A percentile compares a stretch with the other conserved stretches of the same genome.
Conservation (phyloP, 2,797 vertebrate species). For the Spheniscus humboldti region DNA sequence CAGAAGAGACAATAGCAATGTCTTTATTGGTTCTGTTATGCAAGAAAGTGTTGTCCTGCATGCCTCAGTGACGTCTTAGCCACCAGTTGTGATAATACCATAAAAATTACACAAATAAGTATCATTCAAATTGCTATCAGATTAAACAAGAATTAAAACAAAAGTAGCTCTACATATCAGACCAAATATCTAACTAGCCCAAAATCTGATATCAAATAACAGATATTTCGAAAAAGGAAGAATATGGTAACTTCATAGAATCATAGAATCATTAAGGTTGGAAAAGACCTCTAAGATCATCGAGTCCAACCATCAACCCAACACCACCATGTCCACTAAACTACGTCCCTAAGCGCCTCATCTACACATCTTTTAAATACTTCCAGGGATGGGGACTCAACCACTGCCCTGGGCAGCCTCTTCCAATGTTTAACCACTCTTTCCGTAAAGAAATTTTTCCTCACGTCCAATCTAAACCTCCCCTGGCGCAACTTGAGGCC, state of each 20-base stretch:
- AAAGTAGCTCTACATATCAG: neutral
- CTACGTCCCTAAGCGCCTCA: too few relatives aligned
- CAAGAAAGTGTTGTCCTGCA: neutral
- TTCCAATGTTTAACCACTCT: too few relatives aligned
- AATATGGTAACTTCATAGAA: neutral
- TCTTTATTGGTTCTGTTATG: neutral
- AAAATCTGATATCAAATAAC: neutral
- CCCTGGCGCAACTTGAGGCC: too few relatives aligned
- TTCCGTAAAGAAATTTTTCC: too few relatives aligned
- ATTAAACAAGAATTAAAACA: neutral
- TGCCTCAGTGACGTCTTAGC: neutral
- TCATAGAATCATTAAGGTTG: too few relatives aligned
- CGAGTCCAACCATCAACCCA: too few relatives aligned
- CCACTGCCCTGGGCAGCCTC: too few relatives aligned
- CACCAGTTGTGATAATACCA: neutral
- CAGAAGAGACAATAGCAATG: neutral
- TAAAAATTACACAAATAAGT: neutral
- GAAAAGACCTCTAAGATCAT: too few relatives aligned
- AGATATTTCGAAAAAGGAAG: neutral
- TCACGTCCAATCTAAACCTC: too few relatives aligned
- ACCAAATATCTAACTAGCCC: neutral
- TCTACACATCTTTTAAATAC: too few relatives aligned
- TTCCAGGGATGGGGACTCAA: too few relatives aligned
- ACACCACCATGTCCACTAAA: too few relatives aligned
- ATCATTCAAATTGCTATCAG: fast-evolving